A percentile compares a stretch with the other conserved stretches of the same genome.
phyloP scores from a whole-genome alignment of 2,888 invertebrate genomes.

The Rhorus exstirpatorius region DNA sequence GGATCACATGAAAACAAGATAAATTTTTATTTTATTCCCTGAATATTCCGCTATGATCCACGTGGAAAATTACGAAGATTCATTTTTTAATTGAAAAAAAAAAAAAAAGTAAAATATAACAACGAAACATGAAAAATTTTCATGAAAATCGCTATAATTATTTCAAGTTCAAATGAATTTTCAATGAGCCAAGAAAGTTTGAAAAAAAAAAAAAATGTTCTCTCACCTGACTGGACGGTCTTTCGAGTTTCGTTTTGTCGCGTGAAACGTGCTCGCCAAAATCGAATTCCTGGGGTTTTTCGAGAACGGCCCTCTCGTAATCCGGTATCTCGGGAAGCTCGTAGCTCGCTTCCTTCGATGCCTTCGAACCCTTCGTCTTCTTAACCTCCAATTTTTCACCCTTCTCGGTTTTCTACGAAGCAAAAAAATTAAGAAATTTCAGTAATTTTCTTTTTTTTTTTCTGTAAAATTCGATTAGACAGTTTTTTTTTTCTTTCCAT shows the following conservation, averaged over 20 bases:
- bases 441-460: constrained; percentile 7
- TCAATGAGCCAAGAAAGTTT: constrained; percentile 6
- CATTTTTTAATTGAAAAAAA: neutral
- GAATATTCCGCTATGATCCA: neutral
- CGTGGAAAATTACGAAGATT: neutral
- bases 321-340: constrained; percentile 87
- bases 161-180: neutral
- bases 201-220: constrained; percentile 62
- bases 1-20: constrained; percentile 74
- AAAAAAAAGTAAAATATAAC: neutral
- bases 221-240: constrained; percentile 82
- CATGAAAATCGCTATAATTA: neutral
- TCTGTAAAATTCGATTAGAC: neutral
- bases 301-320: constrained; percentile 92
- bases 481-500: constrained; percentile 2
- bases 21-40: constrained; percentile 10
- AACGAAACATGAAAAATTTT: neutral
- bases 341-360: constrained; percentile 81
- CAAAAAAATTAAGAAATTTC: constrained; percentile 14
- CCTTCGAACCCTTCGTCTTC: constrained; percentile 80
- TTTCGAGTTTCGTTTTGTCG: constrained; percentile 84
- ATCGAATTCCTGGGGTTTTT: constrained; percentile 86
- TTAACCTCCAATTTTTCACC: constrained; percentile 81
- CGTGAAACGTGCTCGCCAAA: constrained; percentile 81
- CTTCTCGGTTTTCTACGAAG: constrained; percentile 82